A percentile compares a stretch with the other conserved stretches of the same genome.
phyloP scores from a whole-genome alignment of 2,113 vertebrate species.

The Carassius gibelio region DNA sequence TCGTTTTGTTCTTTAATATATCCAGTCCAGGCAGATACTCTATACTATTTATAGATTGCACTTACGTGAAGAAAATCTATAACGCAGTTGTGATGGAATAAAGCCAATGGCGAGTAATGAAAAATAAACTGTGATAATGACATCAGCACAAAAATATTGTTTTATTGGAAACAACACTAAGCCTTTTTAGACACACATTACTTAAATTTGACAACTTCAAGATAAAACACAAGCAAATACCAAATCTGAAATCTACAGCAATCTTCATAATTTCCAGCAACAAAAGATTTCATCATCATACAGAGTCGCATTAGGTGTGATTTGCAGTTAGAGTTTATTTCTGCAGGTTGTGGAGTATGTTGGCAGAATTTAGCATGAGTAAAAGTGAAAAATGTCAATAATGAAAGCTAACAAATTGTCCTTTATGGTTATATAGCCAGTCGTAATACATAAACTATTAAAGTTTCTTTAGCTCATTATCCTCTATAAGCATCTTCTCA shows the following conservation, averaged over 20 bases:
- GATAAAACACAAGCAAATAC: constrained; percentile 3
- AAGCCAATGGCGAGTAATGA: constrained; percentile 51
- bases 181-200: constrained; percentile 39
- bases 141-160: constrained; percentile 32
- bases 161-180: constrained; percentile 49
- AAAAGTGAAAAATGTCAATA: neutral
- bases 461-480: constrained; percentile 11
- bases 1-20: constrained; percentile 47
- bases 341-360: too few relatives aligned
- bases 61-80: constrained; percentile 54
- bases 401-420: neutral
- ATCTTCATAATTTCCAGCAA: neutral
- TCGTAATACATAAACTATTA: neutral
- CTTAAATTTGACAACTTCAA: constrained; percentile 22
- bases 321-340: neutral
- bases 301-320: neutral
- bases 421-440: neutral
- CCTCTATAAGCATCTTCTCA: neutral
- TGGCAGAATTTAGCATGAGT: neutral
- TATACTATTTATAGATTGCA: constrained; percentile 56
- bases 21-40: constrained; percentile 48
- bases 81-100: constrained; percentile 47
- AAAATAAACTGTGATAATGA: constrained; percentile 41
- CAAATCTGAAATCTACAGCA: constrained; percentile 10
- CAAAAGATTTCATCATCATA: neutral